A percentile compares a stretch with the other conserved stretches of the same genome.
Evolutionary conservation across 2,888 invertebrate species (phyloP).

Genomic region (Diaprepes abbreviatus): DNA sequence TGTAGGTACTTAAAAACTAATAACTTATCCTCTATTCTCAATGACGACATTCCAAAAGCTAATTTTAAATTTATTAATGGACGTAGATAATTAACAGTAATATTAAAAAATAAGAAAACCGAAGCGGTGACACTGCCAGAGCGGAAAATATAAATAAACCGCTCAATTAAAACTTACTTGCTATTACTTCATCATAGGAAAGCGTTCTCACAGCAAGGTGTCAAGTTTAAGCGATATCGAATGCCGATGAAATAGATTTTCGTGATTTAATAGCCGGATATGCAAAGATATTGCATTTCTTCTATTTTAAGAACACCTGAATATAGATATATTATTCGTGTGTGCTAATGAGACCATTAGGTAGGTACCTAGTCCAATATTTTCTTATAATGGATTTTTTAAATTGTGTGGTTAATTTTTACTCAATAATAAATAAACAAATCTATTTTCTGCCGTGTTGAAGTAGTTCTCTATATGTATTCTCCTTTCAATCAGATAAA

Average conservation of each 20-base stretch:
- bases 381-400: too few species aligned
- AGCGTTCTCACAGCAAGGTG: conserved; percentile 8
- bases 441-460: too few species aligned
- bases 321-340: too few species aligned
- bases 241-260: neutral
- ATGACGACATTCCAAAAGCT: neutral
- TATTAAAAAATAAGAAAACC: neutral
- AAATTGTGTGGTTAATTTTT: too few species aligned
- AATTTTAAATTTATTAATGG: conserved; percentile 2
- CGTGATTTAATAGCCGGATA: conserved; percentile 10
- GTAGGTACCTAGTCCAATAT: too few species aligned
- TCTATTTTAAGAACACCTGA: too few species aligned
- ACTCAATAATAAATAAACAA: too few species aligned
- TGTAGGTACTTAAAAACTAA: too few species aligned
- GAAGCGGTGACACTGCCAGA: neutral
- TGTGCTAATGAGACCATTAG: too few species aligned
- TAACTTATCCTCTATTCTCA: too few species aligned
- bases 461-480: too few species aligned
- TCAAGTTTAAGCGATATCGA: conserved; percentile 13
- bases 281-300: neutral
- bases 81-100: neutral
- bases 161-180: conserved; percentile 4
- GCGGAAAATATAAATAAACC: conserved; percentile 15
- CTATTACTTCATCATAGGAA: conserved; percentile 5
- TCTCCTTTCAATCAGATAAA: too few species aligned